Base-by-base conservation (phyloP, 1,140 invertebrate genomes). In the Scaptomyza hsui region DNA sequence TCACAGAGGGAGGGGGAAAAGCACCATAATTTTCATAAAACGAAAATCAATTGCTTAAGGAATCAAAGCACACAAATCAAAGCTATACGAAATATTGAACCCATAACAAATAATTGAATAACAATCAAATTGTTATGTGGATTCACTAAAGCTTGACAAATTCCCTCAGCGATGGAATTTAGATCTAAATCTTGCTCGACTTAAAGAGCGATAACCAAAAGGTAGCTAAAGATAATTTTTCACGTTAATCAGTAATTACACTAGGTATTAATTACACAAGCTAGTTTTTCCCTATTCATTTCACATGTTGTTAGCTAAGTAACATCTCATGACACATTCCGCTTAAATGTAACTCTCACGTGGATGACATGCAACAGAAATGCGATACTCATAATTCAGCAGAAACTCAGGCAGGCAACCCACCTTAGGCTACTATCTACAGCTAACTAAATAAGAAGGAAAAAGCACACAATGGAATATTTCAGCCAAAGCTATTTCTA, bases 391-490 rank as follows among this genome's bases (percentile, higher is more conserved):
- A 75, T 62, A 72, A 37, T 39, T 67, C 18, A 44, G 24, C 6
- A 39, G 32, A 65, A 39, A 45, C 47, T 16, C 16, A 19, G n/a
- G n/a, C n/a, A n/a, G n/a, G 45, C 29, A 13, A 49, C n/a, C 19
- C 13, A 26, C 9, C 37, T 9, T 13, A n/a, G 9, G 26, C n/a
- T 3, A 63, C 21, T 21, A 24, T n/a, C 16, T 15, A 10, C 7
- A 42, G 19, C 42, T 18, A 35, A 32, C 26, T 52, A 45, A 42
- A 49, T 21, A 32, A 39, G 21, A 44, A 15, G 48, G 57, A 26
- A 15, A 44, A 55, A 26, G 16, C 39, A 47, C n/a, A 78, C 75
- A 74, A 78, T 78, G 49, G 67, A 53, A 49, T 71, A 60, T 60
- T 39, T 48, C 45, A 57, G 21, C 12, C 48, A 18, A 67, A 72